Evolutionary conservation across 1,140 invertebrate genomes (phyloP).

Genomic region (Campodea augens): DNA sequence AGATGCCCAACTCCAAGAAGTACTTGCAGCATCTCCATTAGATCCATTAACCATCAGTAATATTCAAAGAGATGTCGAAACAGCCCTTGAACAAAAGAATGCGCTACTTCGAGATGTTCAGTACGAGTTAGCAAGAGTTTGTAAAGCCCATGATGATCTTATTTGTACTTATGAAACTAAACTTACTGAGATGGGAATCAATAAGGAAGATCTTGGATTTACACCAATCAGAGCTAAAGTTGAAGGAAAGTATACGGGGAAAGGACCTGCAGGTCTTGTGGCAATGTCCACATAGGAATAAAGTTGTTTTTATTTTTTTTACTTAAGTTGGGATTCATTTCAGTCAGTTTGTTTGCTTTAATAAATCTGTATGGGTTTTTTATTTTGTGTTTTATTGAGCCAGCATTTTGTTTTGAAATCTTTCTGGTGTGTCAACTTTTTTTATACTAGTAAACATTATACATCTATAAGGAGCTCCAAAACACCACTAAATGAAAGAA

Average conservation of each 20-base stretch:
- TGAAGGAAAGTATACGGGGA: conserved; percentile 12
- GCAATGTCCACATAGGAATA: too few species aligned
- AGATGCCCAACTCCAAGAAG: conserved; percentile 43
- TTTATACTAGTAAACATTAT: too few species aligned
- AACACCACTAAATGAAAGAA: too few species aligned
- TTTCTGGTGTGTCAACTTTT: too few species aligned
- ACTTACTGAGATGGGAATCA: conserved; percentile 47
- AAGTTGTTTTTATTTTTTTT: too few species aligned
- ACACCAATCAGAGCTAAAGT: conserved; percentile 31
- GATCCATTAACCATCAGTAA: conserved; percentile 34
- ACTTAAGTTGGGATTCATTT: too few species aligned
- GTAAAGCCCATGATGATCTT: conserved; percentile 65
- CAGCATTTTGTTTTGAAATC: too few species aligned
- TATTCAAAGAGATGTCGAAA: conserved; percentile 40
- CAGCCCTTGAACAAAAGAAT: conserved; percentile 53
- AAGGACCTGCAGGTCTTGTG: not conserved
- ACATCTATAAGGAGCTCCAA: too few species aligned
- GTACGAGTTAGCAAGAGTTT: conserved; percentile 55
- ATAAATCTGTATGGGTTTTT: too few species aligned
- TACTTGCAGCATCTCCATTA: conserved; percentile 36
- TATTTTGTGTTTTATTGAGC: too few species aligned
- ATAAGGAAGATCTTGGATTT: conserved; percentile 41
- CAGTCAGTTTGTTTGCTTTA: too few species aligned
- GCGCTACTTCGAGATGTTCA: conserved; percentile 58
- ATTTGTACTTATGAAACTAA: conserved; percentile 55